Evolutionary conservation across 2,888 invertebrate species (phyloP).

Genomic region (Cremastinae sp.): DNA sequence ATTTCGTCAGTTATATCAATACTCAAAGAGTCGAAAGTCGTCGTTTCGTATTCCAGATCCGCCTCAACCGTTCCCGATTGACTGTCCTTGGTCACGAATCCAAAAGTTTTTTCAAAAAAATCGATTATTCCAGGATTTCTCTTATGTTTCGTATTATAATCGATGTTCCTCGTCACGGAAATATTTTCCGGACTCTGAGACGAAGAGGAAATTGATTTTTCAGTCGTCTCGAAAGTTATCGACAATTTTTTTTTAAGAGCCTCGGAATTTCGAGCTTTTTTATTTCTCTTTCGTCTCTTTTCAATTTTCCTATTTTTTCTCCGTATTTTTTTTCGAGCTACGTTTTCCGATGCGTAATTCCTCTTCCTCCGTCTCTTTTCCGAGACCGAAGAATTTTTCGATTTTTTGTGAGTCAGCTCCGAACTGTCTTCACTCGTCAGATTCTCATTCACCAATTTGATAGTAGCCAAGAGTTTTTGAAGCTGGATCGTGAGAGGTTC

Average conservation of each 20-base stretch:
- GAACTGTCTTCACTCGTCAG: slow-evolving; percentile 55
- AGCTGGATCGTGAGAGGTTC: slow-evolving; percentile 66
- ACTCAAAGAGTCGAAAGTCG: slow-evolving; percentile 33
- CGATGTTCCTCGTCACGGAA: too few species aligned
- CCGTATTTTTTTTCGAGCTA: neutral
- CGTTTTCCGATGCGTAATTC: slow-evolving; percentile 13
- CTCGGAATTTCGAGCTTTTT: neutral
- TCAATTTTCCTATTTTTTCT: neutral
- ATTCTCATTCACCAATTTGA: slow-evolving; percentile 65
- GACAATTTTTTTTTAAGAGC: neutral
- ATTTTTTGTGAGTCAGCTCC: slow-evolving; percentile 9
- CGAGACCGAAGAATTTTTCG: slow-evolving; percentile 5
- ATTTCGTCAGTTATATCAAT: slow-evolving; percentile 22
- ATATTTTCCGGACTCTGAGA: neutral
- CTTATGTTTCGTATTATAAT: slow-evolving; percentile 23
- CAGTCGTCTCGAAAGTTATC: neutral
- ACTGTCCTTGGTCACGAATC: slow-evolving; percentile 22
- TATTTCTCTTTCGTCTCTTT: neutral
- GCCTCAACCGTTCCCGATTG: slow-evolving; percentile 18
- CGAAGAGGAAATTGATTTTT: neutral
- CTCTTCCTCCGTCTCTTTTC: slow-evolving; percentile 41
- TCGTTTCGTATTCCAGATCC: slow-evolving; percentile 27
- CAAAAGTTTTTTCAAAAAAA: slow-evolving; percentile 57
- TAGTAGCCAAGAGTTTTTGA: slow-evolving; percentile 64
- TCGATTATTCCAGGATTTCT: slow-evolving; percentile 57